phyloP scores from a whole-genome alignment of 2,113 vertebrate species.

The Mustela lutreola region DNA sequence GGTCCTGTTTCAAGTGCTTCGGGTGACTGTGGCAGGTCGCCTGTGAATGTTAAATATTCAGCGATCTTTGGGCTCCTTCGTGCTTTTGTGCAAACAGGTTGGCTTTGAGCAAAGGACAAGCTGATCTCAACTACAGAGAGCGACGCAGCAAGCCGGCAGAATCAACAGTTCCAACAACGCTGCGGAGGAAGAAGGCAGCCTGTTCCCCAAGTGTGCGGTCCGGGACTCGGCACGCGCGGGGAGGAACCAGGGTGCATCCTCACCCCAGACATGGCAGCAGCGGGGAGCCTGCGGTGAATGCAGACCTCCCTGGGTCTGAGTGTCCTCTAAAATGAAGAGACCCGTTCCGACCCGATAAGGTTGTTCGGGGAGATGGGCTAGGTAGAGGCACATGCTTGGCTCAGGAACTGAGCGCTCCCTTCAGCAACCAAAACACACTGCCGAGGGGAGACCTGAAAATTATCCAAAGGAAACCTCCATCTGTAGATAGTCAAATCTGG shows the following conservation, averaged over 20 bases:
- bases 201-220: constrained; percentile 33
- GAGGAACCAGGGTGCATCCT: background rate
- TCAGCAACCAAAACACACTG: constrained; percentile 53
- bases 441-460: constrained; percentile 22
- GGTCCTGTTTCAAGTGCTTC: constrained; percentile 67
- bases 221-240: background rate
- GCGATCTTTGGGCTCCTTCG: constrained; percentile 58
- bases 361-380: background rate
- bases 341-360: background rate
- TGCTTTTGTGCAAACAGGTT: constrained; percentile 72
- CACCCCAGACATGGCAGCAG: background rate
- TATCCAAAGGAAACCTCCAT: background rate
- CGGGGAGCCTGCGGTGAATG: background rate
- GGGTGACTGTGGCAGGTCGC: constrained; percentile 74
- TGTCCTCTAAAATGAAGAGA: constrained; percentile 35
- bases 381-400: constrained; percentile 44
- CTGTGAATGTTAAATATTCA: constrained; percentile 76
- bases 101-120: constrained; percentile 73
- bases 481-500: constrained; percentile 37
- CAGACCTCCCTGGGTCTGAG: background rate
- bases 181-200: constrained; percentile 67
- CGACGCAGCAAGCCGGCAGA: constrained; percentile 55
- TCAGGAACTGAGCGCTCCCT: background rate
- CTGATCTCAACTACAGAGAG: constrained; percentile 67
- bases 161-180: constrained; percentile 67